Percentiles rank a stretch among this genome's conserved stretches.
These are phyloP conservation scores for Alviniconcha marisindica DNA, from an alignment of 1,140 invertebrate species.

Conservation along the genomic window DNA sequence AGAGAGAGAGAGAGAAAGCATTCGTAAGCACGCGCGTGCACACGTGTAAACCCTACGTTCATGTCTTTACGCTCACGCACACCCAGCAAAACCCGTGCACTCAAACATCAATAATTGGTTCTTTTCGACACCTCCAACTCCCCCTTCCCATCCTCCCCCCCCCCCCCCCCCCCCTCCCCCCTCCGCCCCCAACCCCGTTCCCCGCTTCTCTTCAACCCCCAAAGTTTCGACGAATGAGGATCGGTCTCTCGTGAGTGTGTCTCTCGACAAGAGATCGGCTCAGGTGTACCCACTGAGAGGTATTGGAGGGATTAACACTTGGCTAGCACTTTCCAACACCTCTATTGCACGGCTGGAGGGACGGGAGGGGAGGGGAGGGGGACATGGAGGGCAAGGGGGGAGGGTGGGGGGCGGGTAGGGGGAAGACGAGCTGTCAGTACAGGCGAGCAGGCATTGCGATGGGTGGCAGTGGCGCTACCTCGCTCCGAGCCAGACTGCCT, in stretches of 20 bases:
- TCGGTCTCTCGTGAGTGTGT: too few relatives aligned
- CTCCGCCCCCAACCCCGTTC: not conserved
- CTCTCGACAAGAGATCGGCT: not conserved
- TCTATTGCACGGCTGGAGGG: not conserved
- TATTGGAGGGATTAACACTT: not conserved
- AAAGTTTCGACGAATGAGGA: not conserved
- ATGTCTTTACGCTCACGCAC: slow-evolving; percentile 33
- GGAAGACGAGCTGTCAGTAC: not conserved
- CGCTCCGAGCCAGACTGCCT: too few relatives aligned
- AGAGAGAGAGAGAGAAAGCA: too few relatives aligned
- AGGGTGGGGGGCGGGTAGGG: not conserved
- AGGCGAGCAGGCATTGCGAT: not conserved
- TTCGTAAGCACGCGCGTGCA: too few relatives aligned
- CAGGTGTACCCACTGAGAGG: not conserved
- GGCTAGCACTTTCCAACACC: slow-evolving; percentile 33
- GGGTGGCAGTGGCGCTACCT: not conserved
- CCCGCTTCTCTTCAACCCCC: not conserved
- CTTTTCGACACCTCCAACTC: not conserved
- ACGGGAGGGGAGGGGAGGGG: not conserved
- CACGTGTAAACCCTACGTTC: slow-evolving; percentile 8
- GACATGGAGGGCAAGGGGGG: not conserved
- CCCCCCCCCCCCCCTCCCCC: not conserved
- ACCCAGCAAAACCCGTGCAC: slow-evolving; percentile 8
- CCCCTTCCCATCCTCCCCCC: not conserved
- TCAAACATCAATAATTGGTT: slow-evolving; percentile 18